phyloP scores from a whole-genome alignment of 2,797 vertebrate species.

The Enoplosus armatus region DNA sequence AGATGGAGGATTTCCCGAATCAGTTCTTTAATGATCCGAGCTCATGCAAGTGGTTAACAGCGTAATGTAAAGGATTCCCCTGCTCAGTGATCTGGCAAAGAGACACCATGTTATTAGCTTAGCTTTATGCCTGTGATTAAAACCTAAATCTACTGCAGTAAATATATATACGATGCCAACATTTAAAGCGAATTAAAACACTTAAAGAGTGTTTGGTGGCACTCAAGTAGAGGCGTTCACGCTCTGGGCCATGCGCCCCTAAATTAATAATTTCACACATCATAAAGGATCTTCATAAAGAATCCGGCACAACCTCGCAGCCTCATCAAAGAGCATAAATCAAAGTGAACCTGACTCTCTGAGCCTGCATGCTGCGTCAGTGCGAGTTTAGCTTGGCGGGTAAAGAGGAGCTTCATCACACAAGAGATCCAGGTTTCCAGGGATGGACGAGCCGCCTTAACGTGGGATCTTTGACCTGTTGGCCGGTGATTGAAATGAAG shows the following conservation, averaged over 20 bases:
- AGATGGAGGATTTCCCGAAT: constrained; percentile 35
- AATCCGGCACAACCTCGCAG: constrained; percentile 37
- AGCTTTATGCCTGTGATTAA: constrained; percentile 38
- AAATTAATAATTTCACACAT: constrained; percentile 57
- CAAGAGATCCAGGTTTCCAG: background rate
- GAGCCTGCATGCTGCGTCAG: background rate
- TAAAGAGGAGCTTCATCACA: constrained; percentile 3
- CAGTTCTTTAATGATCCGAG: constrained; percentile 36
- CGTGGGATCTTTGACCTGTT: constrained; percentile 11
- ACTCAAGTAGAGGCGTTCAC: constrained; percentile 18
- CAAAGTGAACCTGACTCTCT: constrained; percentile 40
- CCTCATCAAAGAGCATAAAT: constrained; percentile 59
- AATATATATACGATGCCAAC: constrained; percentile 20
- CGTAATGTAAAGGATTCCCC: constrained; percentile 1
- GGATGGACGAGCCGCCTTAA: background rate
- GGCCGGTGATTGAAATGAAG: constrained; percentile 7
- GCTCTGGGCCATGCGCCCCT: background rate
- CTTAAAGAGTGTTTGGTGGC: constrained; percentile 30
- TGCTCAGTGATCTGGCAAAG: constrained; percentile 36
- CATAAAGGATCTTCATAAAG: constrained; percentile 50
- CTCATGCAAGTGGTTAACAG: constrained; percentile 11
- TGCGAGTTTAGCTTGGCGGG: background rate
- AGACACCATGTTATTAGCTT: constrained; percentile 20
- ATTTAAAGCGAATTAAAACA: constrained; percentile 37
- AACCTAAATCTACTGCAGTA: constrained; percentile 13